A percentile compares a stretch with the other conserved stretches of the same genome.
These are phyloP conservation scores for Gryon sp. DNA, from an alignment of 1,140 invertebrate species.

Conservation along the genomic window DNA sequence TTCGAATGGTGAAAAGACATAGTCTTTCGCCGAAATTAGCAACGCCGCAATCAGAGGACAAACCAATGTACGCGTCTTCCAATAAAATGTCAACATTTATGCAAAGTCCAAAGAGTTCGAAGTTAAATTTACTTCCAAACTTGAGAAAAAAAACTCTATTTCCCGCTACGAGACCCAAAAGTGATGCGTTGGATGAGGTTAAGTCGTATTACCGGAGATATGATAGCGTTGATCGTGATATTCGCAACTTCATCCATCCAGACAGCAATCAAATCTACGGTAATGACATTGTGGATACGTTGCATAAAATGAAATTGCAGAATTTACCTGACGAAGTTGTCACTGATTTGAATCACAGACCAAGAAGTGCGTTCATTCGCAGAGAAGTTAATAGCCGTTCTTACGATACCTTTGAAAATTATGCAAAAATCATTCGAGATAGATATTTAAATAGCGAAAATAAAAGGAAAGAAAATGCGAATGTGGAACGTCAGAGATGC, in stretches of 20 bases:
- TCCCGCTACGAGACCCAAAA: neutral
- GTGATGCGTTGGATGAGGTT: neutral
- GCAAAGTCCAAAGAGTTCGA: neutral
- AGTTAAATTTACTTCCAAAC: neutral
- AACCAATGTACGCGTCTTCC: too few species aligned
- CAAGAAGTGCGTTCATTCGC: neutral
- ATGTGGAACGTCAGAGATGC: too few species aligned
- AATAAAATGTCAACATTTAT: too few species aligned
- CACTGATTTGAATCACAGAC: neutral
- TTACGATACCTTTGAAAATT: neutral
- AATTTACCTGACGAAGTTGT: neutral
- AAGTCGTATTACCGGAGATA: neutral
- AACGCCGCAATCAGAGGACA: too few species aligned
- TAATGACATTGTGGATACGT: neutral
- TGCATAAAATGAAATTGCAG: neutral
- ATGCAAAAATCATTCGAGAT: neutral
- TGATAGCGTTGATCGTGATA: neutral
- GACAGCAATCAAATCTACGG: neutral
- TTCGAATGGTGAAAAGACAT: too few species aligned
- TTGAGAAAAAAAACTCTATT: neutral
- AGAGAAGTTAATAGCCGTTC: neutral
- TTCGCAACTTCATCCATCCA: neutral
- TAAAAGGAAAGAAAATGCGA: too few species aligned
- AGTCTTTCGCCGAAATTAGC: too few species aligned
- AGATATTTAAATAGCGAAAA: neutral